These are phyloP conservation scores for Orchesella flavescens DNA, from an alignment of 2,888 invertebrate species.

Conservation along the genomic window DNA sequence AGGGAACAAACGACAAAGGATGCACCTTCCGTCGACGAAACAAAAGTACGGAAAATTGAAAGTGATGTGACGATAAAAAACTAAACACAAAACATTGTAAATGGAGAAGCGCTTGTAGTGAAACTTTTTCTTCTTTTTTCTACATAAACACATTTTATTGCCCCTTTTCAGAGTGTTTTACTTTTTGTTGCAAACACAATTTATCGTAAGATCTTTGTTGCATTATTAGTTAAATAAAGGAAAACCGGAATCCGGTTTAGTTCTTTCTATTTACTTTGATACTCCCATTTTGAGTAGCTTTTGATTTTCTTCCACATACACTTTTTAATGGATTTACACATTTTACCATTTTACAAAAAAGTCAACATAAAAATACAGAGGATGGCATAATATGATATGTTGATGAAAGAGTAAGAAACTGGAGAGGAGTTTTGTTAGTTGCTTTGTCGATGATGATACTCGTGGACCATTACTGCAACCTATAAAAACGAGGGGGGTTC, in stretches of 20 bases:
- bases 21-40: too few species aligned
- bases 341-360: not conserved
- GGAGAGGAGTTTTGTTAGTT: not conserved
- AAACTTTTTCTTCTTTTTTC: too few species aligned
- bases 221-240: slow-evolving; percentile 6
- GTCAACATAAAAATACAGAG: not conserved
- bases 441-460: not conserved
- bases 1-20: too few species aligned
- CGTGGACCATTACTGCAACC: slow-evolving; percentile 2
- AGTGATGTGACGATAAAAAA: too few species aligned
- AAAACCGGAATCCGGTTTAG: slow-evolving; percentile 15
- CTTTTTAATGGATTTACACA: not conserved
- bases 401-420: not conserved
- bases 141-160: not conserved
- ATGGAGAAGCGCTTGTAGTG: too few species aligned
- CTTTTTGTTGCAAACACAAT: not conserved
- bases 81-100: too few species aligned
- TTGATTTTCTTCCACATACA: too few species aligned
- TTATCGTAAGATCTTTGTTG: slow-evolving; percentile 16
- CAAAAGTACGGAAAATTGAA: too few species aligned
- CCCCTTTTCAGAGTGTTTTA: not conserved
- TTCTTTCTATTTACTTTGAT: too few species aligned
- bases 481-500: slow-evolving; percentile 7
- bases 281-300: not conserved
- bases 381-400: not conserved